Percentiles rank a stretch among this genome's conserved stretches.
These are phyloP conservation scores for Oligia strigilis DNA, from an alignment of 2,888 invertebrate species.

Conservation along the genomic window DNA sequence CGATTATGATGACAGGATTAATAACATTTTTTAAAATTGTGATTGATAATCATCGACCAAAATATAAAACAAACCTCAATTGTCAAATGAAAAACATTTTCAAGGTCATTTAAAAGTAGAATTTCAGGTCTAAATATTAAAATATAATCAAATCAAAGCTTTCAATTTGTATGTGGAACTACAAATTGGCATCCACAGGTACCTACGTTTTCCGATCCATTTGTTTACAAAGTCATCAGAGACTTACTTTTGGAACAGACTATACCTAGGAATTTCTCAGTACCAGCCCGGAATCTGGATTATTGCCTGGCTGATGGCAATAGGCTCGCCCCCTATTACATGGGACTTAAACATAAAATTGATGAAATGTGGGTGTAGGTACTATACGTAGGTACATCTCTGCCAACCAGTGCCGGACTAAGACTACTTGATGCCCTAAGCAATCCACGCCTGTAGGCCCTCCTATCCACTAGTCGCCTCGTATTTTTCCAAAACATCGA, in stretches of 20 bases:
- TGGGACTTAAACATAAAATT: neutral
- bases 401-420: no score
- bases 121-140: neutral
- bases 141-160: neutral
- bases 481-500: no score
- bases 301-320: neutral
- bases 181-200: no score
- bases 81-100: neutral
- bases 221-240: no score
- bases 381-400: no score
- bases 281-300: no score
- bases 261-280: neutral
- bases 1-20: no score
- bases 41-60: neutral
- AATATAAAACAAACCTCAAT: neutral
- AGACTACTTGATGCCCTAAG: no score
- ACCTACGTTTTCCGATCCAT: no score
- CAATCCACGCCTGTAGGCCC: no score
- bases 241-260: neutral
- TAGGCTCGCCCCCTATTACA: neutral
- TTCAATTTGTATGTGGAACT: neutral
- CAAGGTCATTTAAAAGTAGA: neutral
- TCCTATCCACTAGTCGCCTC: no score
- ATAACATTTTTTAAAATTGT: neutral
- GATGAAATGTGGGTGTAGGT: neutral